phyloP scores from a whole-genome alignment of 2,888 invertebrate species.

The Spisula subtruncata region DNA sequence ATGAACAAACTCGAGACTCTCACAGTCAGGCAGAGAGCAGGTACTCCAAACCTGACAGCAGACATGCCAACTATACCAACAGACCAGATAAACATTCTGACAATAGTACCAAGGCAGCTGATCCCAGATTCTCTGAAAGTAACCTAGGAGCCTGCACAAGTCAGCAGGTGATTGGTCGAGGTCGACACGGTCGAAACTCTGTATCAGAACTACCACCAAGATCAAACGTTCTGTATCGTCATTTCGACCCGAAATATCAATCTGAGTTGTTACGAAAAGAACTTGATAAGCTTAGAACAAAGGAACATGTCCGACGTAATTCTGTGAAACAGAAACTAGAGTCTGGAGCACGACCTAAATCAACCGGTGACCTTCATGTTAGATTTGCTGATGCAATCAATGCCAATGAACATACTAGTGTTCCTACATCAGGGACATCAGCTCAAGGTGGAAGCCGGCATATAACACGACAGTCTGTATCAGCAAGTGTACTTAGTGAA shows the following conservation, averaged over 20 bases:
- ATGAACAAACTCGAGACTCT: not conserved
- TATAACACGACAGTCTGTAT: conserved; percentile 53
- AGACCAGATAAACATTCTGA: not conserved
- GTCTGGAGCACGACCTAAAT: conserved; percentile 38
- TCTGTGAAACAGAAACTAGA: conserved; percentile 60
- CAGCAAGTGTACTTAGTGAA: conserved; percentile 17
- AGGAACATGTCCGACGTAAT: conserved; percentile 64
- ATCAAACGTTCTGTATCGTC: conserved; percentile 55
- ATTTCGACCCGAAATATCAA: conserved; percentile 61
- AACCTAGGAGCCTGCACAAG: not conserved
- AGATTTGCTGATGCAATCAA: conserved; percentile 51
- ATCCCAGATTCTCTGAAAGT: not conserved
- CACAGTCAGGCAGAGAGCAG: not conserved
- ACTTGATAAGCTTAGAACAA: conserved; percentile 60
- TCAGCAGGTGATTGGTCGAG: conserved; percentile 17
- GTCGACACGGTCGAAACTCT: conserved; percentile 31
- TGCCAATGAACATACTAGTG: not conserved
- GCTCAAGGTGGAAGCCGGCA: conserved; percentile 16
- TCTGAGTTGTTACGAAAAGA: conserved; percentile 62
- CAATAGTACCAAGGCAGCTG: not conserved
- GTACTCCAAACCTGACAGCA: not conserved
- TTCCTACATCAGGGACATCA: not conserved
- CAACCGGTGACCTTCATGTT: conserved; percentile 48
- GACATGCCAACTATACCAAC: not conserved
- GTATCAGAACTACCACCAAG: conserved; percentile 31